Base-by-base conservation (phyloP, 2,113 vertebrate genomes). In the Falco punctatus region DNA sequence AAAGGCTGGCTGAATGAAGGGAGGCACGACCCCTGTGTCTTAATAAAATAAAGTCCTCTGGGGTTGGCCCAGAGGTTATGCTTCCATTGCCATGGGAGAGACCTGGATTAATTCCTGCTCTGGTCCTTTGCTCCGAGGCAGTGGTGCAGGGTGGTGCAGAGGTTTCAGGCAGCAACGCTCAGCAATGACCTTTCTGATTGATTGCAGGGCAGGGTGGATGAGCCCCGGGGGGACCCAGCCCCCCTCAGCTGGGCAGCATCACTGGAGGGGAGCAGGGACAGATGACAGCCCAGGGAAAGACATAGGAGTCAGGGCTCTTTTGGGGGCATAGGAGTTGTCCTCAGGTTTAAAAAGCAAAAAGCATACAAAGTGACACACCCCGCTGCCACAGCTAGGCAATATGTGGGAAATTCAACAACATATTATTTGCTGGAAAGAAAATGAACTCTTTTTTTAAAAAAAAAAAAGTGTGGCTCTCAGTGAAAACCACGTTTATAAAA, bases 341-440 rank as follows among this genome's bases (percentile, higher is more conserved):
- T 70, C 55, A 51, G 42, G 44, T 91, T 92, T 49, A 61, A 69
- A 86, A 83, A 33, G 73, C 28, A 84, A 33, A 84, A 57, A 48
- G 6, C 42, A 44, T 30, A 61, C 28, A 62, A 75, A 92, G 70
- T 33, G 86, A 77, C 67, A 95, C 89, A 96, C 79, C 66, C 80
- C 54, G 0, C 49, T 71, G 48, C 73, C 93, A 72, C 78, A 88
- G 83, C 88, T 80, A 94, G 69, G 91, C 57, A 93, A 91, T 55
- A 88, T 81, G 42, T 96, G 93, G 83, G 91, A 96, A 97, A 96
- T 93, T 86, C 86, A 96, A 92, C 57, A 95, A 72, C 78, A 51
- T 70, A 80, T 84, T 96, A 84, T 92, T 95, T 95, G 96, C 84
- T 93, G 90, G 92, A 94, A 95, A 96, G 70, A 96, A 91, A 73